Conservation (phyloP, 2,888 invertebrate genomes). For the Camptogramma bilineatum region DNA sequence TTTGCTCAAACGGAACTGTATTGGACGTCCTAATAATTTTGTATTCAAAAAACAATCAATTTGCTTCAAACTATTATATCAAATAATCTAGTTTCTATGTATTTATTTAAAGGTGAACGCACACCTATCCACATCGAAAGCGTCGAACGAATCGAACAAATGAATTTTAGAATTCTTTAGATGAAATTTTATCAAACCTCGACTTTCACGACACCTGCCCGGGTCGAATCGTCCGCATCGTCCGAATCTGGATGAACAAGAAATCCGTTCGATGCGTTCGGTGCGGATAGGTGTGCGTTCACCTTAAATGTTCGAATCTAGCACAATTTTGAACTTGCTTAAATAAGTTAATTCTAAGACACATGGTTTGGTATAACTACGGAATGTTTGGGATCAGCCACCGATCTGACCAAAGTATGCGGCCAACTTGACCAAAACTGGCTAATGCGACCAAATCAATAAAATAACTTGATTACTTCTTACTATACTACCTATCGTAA, state of each 20-base stretch:
- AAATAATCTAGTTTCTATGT: background rate
- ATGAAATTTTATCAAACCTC: no score
- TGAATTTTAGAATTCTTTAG: no score
- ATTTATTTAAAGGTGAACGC: background rate
- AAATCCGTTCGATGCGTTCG: no score
- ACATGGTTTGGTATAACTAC: background rate
- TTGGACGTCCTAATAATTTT: conserved; percentile 11
- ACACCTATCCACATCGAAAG: no score
- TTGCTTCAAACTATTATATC: background rate
- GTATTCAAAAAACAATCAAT: conserved; percentile 12
- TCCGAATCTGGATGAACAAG: no score
- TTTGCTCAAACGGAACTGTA: conserved; percentile 33
- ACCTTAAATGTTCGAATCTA: no score
- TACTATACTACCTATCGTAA: background rate
- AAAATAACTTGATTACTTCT: conserved; percentile 4
- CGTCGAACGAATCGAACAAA: no score
- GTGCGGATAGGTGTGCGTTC: no score
- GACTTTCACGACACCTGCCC: no score
- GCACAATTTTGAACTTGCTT: background rate
- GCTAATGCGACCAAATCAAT: conserved; percentile 26
- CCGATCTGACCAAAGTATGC: conserved; percentile 28
- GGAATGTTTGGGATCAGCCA: conserved; percentile 13
- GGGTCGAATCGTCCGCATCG: no score
- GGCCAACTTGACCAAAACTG: conserved; percentile 26
- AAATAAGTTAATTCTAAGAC: conserved; percentile 1